A percentile compares a stretch with the other conserved stretches of the same genome.
Evolutionary conservation across 2,888 invertebrate genomes (phyloP).

Genomic region (Erebia aethiops): DNA sequence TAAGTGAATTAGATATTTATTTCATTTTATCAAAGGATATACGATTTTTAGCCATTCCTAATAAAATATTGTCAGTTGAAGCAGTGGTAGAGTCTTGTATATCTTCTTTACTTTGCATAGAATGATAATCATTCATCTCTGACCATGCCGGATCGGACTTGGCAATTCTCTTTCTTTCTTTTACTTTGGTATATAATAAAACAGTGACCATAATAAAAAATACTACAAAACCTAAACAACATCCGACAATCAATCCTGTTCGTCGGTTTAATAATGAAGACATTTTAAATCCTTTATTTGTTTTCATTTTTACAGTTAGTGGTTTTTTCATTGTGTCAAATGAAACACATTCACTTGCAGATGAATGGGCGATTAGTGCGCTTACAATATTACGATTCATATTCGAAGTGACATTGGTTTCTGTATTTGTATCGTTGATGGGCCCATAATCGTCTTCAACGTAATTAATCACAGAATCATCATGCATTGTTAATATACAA

Average conservation of each 20-base stretch:
- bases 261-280: conserved; percentile 68
- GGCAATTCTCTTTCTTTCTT: conserved; percentile 75
- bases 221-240: conserved; percentile 72
- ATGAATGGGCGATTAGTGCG: conserved; percentile 65
- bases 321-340: conserved; percentile 71
- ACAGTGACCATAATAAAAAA: conserved; percentile 77
- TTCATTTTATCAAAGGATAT: conserved; percentile 62
- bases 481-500: conserved; percentile 67
- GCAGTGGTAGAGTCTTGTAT: conserved; percentile 73
- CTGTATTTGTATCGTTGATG: conserved; percentile 56
- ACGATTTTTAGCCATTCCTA: conserved; percentile 73
- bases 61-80: conserved; percentile 77
- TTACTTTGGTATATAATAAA: conserved; percentile 74
- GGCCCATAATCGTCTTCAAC: conserved; percentile 51
- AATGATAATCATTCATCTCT: conserved; percentile 78
- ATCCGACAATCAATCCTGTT: conserved; percentile 76
- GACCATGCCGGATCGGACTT: conserved; percentile 76
- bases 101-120: conserved; percentile 76
- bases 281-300: conserved; percentile 62
- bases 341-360: conserved; percentile 74
- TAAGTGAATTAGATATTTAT: conserved; percentile 29
- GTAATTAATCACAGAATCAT: conserved; percentile 57
- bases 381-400: conserved; percentile 67
- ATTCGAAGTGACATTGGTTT: conserved; percentile 57
- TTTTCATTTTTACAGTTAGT: conserved; percentile 54